Base-by-base conservation (phyloP, 2,797 vertebrate species). In the Iguana delicatissima region DNA sequence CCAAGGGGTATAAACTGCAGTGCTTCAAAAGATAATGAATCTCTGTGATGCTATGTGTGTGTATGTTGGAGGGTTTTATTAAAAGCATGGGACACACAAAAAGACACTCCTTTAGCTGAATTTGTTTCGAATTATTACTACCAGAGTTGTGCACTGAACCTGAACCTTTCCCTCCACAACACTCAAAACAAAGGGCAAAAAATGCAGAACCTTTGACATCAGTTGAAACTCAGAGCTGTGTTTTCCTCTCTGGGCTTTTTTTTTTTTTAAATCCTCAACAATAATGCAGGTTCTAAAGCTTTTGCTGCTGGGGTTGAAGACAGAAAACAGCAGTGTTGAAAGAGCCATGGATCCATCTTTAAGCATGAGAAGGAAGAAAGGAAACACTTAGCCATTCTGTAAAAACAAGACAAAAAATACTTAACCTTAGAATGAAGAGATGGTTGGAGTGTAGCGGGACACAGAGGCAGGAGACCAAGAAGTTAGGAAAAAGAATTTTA, bases 331-430 rank as follows among this genome's bases (percentile, higher is more conserved):
- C 38, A 55, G 42, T 73, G 35, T 24, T 73, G 64, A 81, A n/a
- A 9, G 6, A 0, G 57, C 1, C 29, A 73, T n/a, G 0, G 0
- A 6, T 76, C 52, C 4, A 87, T 16, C 38, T 89, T 89, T 18
- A 87, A 91, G 89, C 42, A 89, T 81, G 16, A 76, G 12, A 26
- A 20, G 14, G 90, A 89, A 89, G 22, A n/a, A 81, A 16, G 6
- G 85, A 91, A 67, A 87, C 87, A 73, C 6, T 0, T 9, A 26
- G 55, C 69, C 7, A 81, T 26, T 0, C 69, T 38, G 38, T 88
- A 62, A 35, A 87, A 79, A 22, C 80, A 42, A 77, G 42, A 69
- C 12, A 13, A 64, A 32, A 69, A 69, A 69, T 32, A 13, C 67
- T 32, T 69, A 69, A 32, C 29, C 12, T 69, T 69, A 84, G 76